phyloP scores from a whole-genome alignment of 2,888 invertebrate species.

The Drosophila parthenogenetica region DNA sequence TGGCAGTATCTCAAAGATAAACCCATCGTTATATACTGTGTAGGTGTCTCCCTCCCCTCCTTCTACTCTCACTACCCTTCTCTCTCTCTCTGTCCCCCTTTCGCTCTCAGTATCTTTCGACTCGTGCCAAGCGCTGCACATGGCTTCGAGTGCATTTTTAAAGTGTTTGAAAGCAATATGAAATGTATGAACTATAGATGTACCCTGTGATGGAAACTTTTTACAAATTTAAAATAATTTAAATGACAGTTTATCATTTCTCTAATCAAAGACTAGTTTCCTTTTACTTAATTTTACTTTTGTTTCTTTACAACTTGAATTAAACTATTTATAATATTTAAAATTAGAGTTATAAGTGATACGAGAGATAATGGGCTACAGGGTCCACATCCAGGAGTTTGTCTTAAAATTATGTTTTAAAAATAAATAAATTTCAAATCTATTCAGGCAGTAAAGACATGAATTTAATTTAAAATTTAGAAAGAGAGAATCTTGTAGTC shows the following conservation, averaged over 20 bases:
- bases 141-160: constrained; percentile 36
- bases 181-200: background rate
- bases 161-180: background rate
- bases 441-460: background rate
- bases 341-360: too few relatives aligned
- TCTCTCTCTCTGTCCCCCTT: background rate
- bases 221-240: background rate
- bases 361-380: too few relatives aligned
- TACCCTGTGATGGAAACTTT: background rate
- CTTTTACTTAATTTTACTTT: too few relatives aligned
- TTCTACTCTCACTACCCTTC: background rate
- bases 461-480: too few relatives aligned
- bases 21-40: constrained; percentile 17
- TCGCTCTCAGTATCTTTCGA: constrained; percentile 12
- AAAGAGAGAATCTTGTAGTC: background rate
- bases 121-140: constrained; percentile 57
- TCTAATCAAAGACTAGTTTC: too few relatives aligned
- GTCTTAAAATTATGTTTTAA: too few relatives aligned
- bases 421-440: too few relatives aligned
- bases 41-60: background rate
- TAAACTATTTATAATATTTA: too few relatives aligned
- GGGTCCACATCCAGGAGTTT: too few relatives aligned
- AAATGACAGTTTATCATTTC: too few relatives aligned
- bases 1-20: constrained; percentile 56
- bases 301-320: too few relatives aligned